Percentiles rank a stretch among this genome's conserved stretches.
phyloP scores from a whole-genome alignment of 2,797 vertebrate species.

The Schizopygopsis malacanthus region DNA sequence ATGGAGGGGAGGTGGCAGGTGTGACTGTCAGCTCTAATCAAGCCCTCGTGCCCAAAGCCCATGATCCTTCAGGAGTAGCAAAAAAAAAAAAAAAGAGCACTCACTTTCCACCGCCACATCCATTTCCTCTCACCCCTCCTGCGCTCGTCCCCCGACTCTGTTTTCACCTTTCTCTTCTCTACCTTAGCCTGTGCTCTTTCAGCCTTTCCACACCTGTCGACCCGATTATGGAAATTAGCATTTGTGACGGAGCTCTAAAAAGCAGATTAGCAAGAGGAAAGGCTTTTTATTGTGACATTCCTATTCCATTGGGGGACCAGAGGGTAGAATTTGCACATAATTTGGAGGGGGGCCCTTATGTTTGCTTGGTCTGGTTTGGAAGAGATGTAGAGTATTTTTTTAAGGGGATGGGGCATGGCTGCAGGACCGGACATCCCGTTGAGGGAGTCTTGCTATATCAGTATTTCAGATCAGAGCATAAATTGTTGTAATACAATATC shows the following conservation, averaged over 20 bases:
- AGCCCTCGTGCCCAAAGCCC: constrained; percentile 62
- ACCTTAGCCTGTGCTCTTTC: constrained; percentile 55
- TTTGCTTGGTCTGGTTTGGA: constrained; percentile 26
- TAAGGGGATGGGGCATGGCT: background rate
- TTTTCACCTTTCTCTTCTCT: constrained; percentile 58
- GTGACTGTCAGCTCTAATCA: constrained; percentile 88
- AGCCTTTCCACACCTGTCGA: constrained; percentile 83
- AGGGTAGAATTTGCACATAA: constrained; percentile 70
- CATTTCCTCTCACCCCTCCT: constrained; percentile 46
- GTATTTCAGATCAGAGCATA: background rate
- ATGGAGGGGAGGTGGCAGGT: constrained; percentile 77
- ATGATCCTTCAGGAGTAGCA: constrained; percentile 52
- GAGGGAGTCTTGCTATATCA: constrained; percentile 20
- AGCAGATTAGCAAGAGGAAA: constrained; percentile 78
- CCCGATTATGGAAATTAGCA: constrained; percentile 82
- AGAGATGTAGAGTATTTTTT: constrained; percentile 18
- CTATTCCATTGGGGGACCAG: constrained; percentile 76
- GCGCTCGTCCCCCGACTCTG: constrained; percentile 27
- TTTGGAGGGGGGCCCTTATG: constrained; percentile 57
- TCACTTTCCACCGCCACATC: constrained; percentile 37
- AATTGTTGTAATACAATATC: background rate
- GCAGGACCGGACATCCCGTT: constrained; percentile 15
- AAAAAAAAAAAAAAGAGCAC: background rate
- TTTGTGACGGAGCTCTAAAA: constrained; percentile 75
- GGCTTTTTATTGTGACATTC: constrained; percentile 77